Conservation (phyloP, 30 jellyfish, hydroid and myxozoan genomes). For the Pseudorhiza aurosa region DNA sequence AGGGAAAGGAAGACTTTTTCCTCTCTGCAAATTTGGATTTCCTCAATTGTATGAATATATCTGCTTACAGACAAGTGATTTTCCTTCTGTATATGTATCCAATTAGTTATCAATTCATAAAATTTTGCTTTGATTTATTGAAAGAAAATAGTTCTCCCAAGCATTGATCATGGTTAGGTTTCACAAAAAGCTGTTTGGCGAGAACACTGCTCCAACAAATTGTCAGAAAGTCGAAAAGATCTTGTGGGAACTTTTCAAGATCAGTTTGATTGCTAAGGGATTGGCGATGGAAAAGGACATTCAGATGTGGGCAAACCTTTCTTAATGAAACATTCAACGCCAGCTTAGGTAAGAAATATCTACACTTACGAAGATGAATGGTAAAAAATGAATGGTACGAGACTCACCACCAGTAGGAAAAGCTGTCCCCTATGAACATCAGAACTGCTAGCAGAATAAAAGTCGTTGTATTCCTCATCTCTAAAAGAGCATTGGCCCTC, state of each 20-base stretch:
- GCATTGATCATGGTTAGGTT: neutral
- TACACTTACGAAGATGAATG: neutral
- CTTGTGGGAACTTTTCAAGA: conserved; percentile 4
- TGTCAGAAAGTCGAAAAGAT: neutral
- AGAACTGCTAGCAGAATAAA: conserved; percentile 20
- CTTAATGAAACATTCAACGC: no score
- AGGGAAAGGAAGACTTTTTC: no score
- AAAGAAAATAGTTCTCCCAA: neutral
- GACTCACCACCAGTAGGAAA: conserved; percentile 63
- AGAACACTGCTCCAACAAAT: neutral
- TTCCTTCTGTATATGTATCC: no score
- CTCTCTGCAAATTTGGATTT: no score
- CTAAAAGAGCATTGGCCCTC: conserved; percentile 25
- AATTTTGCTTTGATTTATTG: no score
- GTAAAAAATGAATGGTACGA: neutral
- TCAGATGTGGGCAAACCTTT: neutral
- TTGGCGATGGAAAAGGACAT: neutral
- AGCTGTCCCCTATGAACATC: conserved; percentile 13
- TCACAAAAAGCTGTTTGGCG: neutral
- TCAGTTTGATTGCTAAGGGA: neutral
- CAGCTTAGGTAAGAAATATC: neutral
- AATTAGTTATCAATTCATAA: no score
- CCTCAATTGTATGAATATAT: no score
- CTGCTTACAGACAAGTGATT: no score
- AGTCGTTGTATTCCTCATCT: conserved; percentile 20